Evolutionary conservation across 2,888 invertebrate species (phyloP).

Genomic region (Gymnosoma rotundatum): DNA sequence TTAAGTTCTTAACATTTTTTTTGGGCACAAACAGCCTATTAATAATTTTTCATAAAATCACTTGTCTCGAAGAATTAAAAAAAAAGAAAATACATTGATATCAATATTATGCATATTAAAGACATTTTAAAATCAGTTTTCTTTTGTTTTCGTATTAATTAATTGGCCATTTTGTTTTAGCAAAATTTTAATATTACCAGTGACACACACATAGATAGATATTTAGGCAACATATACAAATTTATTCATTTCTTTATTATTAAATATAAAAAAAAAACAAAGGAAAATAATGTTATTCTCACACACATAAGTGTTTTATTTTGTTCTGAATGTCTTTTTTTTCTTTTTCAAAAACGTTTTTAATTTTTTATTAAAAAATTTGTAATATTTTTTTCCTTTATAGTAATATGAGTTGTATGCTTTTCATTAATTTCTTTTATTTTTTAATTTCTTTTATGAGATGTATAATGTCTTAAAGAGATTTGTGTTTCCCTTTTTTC

Average conservation of each 20-base stretch:
- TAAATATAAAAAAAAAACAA: slow-evolving; percentile 59
- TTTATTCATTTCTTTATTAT: slow-evolving; percentile 47
- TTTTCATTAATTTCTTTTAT: slow-evolving; percentile 6
- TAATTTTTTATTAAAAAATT: slow-evolving; percentile 35
- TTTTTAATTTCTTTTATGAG: slow-evolving; percentile 16
- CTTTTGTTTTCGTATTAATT: slow-evolving; percentile 44
- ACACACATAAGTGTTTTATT: slow-evolving; percentile 6
- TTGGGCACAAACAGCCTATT: too few species aligned
- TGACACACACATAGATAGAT: slow-evolving; percentile 61
- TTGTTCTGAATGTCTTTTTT: not conserved
- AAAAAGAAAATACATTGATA: too few species aligned
- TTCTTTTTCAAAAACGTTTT: slow-evolving; percentile 26
- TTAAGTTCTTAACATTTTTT: too few species aligned
- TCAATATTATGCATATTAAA: not conserved
- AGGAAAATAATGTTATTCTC: slow-evolving; percentile 45
- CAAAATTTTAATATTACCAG: slow-evolving; percentile 43
- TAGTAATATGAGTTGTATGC: not conserved
- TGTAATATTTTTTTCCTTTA: slow-evolving; percentile 18
- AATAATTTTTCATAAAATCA: not conserved
- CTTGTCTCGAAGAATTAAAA: too few species aligned
- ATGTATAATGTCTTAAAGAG: not conserved
- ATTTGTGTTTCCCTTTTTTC: slow-evolving; percentile 16
- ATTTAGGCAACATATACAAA: slow-evolving; percentile 68
- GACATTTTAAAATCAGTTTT: slow-evolving; percentile 41
- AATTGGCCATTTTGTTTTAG: slow-evolving; percentile 50